Conservation (phyloP, 1,140 invertebrate species). For the Lineus longissimus region DNA sequence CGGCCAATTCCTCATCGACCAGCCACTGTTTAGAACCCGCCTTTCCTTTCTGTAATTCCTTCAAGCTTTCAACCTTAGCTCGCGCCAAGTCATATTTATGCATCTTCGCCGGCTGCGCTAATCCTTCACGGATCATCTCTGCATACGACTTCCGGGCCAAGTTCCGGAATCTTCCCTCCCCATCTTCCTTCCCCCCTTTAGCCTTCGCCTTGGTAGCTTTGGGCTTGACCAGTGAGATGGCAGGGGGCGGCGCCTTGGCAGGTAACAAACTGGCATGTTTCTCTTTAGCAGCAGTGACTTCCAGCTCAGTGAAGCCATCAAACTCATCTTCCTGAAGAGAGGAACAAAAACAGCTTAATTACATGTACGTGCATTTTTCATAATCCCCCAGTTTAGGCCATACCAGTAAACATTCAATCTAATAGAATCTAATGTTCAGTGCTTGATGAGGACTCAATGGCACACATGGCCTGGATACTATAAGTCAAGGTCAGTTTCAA, state of each 20-base stretch:
- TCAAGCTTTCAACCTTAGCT: neutral
- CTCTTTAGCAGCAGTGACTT: conserved; percentile 31
- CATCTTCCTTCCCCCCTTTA: conserved; percentile 8
- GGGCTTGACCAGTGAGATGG: neutral
- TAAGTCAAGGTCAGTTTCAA: no score
- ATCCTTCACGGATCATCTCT: neutral
- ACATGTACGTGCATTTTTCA: no score
- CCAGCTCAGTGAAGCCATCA: conserved; percentile 45
- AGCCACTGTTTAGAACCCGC: conserved; percentile 3
- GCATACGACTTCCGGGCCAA: neutral
- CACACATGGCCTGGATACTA: no score
- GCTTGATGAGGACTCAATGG: no score
- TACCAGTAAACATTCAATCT: no score
- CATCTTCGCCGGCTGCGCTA: conserved; percentile 12
- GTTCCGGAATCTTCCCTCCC: neutral
- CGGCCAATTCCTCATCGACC: neutral
- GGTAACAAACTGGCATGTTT: neutral
- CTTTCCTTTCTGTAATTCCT: neutral
- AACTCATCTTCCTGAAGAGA: conserved; percentile 55
- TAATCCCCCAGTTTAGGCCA: no score
- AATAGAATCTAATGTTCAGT: no score
- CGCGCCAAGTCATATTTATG: neutral
- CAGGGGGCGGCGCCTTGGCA: neutral
- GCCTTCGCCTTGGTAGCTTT: conserved; percentile 4
- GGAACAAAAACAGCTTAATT: no score